Percentiles rank a stretch among this genome's conserved stretches.
phyloP scores from a whole-genome alignment of 2,113 vertebrate genomes.

The Phaethon lepturus region DNA sequence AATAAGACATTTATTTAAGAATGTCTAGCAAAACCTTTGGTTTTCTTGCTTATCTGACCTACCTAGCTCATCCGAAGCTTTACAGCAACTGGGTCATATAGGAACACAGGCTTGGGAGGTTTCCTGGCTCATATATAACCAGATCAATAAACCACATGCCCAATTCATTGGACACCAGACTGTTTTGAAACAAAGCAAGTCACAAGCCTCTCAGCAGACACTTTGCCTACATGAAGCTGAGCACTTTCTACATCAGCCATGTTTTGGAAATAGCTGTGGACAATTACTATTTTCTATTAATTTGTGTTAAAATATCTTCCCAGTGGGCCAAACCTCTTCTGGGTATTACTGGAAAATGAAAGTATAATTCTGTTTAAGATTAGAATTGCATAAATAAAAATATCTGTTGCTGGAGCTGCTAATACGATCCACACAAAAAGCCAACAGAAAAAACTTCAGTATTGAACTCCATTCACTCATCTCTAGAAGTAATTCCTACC shows the following conservation, averaged over 20 bases:
- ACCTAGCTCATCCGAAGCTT: background rate
- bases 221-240: background rate
- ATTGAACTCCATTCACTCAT: background rate
- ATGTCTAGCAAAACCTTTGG: background rate
- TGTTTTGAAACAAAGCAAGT: slow-evolving; percentile 16
- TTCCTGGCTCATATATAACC: slow-evolving; percentile 22
- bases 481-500: background rate
- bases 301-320: background rate
- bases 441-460: background rate
- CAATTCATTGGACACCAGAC: background rate
- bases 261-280: background rate
- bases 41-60: background rate
- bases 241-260: background rate
- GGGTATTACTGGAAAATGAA: background rate
- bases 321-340: background rate
- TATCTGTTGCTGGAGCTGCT: background rate
- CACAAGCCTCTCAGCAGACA: background rate
- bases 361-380: background rate
- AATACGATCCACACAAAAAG: background rate
- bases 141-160: slow-evolving; percentile 13
- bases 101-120: background rate
- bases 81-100: background rate
- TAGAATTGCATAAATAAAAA: background rate
- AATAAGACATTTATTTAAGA: background rate
- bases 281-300: background rate